Evolutionary conservation across 2,888 invertebrate genomes (phyloP).

Genomic region (Mechanitis mazaeus): DNA sequence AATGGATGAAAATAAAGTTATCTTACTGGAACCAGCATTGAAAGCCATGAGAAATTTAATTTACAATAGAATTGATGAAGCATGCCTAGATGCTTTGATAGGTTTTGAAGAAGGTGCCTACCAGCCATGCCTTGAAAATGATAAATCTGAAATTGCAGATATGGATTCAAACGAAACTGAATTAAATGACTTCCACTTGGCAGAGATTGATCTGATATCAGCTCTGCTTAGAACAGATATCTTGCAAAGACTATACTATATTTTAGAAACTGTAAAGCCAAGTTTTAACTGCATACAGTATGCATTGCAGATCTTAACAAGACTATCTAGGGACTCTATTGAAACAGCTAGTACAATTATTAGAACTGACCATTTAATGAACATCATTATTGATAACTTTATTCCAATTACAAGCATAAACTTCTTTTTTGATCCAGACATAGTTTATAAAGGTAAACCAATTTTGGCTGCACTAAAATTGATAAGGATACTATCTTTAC

Average conservation of each 20-base stretch:
- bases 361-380: constrained; percentile 79
- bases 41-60: constrained; percentile 85
- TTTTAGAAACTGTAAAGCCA: constrained; percentile 82
- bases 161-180: constrained; percentile 75
- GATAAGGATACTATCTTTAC: constrained; percentile 81
- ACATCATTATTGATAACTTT: constrained; percentile 77
- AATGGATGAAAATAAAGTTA: constrained; percentile 87
- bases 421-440: constrained; percentile 57
- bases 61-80: constrained; percentile 87
- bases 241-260: constrained; percentile 84
- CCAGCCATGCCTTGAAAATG: constrained; percentile 78
- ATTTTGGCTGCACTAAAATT: constrained; percentile 83
- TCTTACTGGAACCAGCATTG: constrained; percentile 85
- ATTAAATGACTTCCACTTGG: constrained; percentile 90
- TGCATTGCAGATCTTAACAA: constrained; percentile 86
- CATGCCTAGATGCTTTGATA: constrained; percentile 81
- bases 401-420: constrained; percentile 64
- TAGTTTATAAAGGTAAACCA: constrained; percentile 80
- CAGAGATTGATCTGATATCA: constrained; percentile 87
- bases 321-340: constrained; percentile 86
- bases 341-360: constrained; percentile 80
- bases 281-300: constrained; percentile 83
- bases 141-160: constrained; percentile 73
- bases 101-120: constrained; percentile 80
- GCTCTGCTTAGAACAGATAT: constrained; percentile 85